Percentiles rank a stretch among this genome's conserved stretches.
These are phyloP conservation scores for Dromius quadrimaculatus DNA, from an alignment of 2,888 invertebrate genomes.

Conservation along the genomic window DNA sequence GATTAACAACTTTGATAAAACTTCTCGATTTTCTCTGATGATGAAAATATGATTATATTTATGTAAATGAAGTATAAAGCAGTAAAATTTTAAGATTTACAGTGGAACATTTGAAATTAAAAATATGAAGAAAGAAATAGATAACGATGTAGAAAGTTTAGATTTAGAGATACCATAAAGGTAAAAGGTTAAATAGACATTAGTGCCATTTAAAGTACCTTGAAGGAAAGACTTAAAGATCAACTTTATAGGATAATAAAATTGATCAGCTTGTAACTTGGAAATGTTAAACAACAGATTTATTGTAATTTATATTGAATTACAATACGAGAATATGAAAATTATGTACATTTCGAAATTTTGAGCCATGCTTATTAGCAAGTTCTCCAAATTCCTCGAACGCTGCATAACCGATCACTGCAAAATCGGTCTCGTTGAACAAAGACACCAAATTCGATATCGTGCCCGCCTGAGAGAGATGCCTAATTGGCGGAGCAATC, in stretches of 20 bases:
- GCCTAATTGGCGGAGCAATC: conserved; percentile 7
- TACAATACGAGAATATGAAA: too few relatives aligned
- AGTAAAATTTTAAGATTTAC: too few relatives aligned
- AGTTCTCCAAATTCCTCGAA: neutral
- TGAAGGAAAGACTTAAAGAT: neutral
- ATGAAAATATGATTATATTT: neutral
- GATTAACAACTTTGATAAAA: neutral
- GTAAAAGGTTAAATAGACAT: neutral
- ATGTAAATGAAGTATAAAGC: neutral
- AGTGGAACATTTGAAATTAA: too few relatives aligned
- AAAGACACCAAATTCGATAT: neutral
- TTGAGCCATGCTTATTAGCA: too few relatives aligned
- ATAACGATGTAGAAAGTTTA: neutral
- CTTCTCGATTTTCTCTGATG: neutral
- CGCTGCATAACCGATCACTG: neutral
- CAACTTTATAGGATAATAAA: too few relatives aligned
- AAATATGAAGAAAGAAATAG: too few relatives aligned
- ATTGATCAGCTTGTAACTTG: too few relatives aligned
- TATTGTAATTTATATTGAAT: too few relatives aligned
- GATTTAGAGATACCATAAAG: neutral
- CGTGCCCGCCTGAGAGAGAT: neutral
- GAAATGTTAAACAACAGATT: too few relatives aligned
- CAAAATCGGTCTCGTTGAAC: neutral
- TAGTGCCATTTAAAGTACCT: neutral
- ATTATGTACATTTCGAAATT: too few relatives aligned